phyloP scores from a whole-genome alignment of 2,113 vertebrate species.

The Melierax canorus region DNA sequence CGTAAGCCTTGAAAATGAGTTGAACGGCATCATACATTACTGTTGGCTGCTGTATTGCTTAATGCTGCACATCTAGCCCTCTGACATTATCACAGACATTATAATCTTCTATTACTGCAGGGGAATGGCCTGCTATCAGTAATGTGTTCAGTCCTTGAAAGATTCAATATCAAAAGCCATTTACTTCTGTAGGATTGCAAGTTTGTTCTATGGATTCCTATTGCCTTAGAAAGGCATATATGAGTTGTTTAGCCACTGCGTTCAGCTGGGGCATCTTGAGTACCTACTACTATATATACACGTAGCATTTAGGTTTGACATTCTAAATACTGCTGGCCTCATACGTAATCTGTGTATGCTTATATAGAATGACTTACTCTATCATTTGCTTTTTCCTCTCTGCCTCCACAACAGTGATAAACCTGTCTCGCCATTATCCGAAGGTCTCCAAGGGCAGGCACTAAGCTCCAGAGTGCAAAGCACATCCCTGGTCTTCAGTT shows the following conservation, averaged over 20 bases:
- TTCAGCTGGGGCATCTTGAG: neutral
- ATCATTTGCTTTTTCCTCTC: neutral
- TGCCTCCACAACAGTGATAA: neutral
- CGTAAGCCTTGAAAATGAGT: neutral
- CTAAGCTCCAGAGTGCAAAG: neutral
- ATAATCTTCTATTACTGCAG: constrained; percentile 2
- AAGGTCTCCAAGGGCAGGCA: neutral
- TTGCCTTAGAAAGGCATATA: neutral
- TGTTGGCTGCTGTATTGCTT: neutral
- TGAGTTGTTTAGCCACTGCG: neutral
- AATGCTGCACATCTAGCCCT: neutral
- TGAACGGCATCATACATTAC: neutral
- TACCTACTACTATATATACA: accelerated
- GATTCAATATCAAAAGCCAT: neutral
- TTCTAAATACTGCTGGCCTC: neutral
- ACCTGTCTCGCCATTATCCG: neutral
- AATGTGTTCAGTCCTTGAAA: neutral
- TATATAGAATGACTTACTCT: neutral
- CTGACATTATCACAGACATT: neutral
- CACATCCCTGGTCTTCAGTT: neutral
- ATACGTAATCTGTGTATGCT: accelerated
- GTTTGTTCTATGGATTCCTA: neutral
- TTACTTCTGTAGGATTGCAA: neutral
- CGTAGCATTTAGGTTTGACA: neutral
- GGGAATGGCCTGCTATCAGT: constrained; percentile 15